Base-by-base conservation (phyloP, 2,888 invertebrate genomes). In the Tanytarsus gracilentus region DNA sequence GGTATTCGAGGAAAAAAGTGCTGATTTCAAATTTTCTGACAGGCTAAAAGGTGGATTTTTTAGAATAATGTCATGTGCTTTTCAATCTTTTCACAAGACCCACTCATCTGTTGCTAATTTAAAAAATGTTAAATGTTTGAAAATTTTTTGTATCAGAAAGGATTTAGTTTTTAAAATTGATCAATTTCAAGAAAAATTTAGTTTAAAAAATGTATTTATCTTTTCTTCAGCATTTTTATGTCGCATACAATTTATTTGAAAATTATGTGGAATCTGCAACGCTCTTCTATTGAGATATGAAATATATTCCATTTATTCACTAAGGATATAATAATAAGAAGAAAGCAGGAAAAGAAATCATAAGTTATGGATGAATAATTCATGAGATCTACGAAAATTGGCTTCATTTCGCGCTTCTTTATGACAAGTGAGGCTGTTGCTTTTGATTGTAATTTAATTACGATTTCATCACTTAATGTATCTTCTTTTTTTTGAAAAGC, bases 181-280 rank as follows among this genome's bases (percentile, higher is more conserved):
- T n/a, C n/a, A n/a, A n/a, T n/a, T n/a, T n/a, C n/a, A n/a, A n/a
- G n/a, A n/a, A n/a, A n/a, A n/a, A n/a, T n/a, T n/a, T n/a, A n/a
- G n/a, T n/a, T n/a, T n/a, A n/a, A n/a, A n/a, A n/a, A n/a, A n/a
- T n/a, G n/a, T n/a, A n/a, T n/a, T n/a, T n/a, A n/a, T n/a, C n/a
- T n/a, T n/a, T n/a, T n/a, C n/a, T n/a, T n/a, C n/a, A n/a, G n/a
- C n/a, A n/a, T n/a, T n/a, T n/a, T n/a, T n/a, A n/a, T n/a, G n/a
- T n/a, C n/a, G n/a, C n/a, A n/a, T n/a, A n/a, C 25, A 51, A 51
- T 29, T 30, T 29, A 30, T 51, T 30, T 33, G 40, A 40, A 25
- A 55, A 55, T 39, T 55, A 40, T 55, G 55, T 55, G 55, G 40
- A 55, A 55, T 55, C 39, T 55, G 55, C 55, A 55, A 40, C 40